Percentiles rank a stretch among this genome's conserved stretches.
Evolutionary conservation across 2,888 invertebrate genomes (phyloP).

Genomic region (Leptopilina drosophilae): DNA sequence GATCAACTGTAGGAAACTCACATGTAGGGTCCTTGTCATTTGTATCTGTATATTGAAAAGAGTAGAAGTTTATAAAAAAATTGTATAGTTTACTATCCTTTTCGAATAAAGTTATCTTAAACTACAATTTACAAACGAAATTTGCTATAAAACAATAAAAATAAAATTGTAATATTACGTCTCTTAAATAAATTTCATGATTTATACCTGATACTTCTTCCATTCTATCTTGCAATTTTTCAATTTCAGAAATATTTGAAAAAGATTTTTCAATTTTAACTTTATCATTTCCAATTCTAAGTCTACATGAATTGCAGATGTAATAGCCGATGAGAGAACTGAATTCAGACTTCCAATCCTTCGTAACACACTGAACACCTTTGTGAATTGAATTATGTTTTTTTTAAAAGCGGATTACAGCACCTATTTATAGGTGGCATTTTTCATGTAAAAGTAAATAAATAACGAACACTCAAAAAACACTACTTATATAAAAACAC

Average conservation of each 20-base stretch:
- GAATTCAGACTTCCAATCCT: neutral
- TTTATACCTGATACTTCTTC: conserved; percentile 17
- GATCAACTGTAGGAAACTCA: conserved; percentile 8
- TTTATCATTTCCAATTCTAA: neutral
- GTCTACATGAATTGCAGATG: conserved; percentile 16
- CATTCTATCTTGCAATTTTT: conserved; percentile 12
- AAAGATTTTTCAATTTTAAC: neutral
- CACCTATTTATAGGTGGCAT: conserved; percentile 6
- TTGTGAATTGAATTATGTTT: neutral
- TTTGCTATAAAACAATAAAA: conserved; percentile 3
- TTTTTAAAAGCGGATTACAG: conserved; percentile 14
- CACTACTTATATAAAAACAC: neutral
- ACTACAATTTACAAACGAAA: too few relatives aligned
- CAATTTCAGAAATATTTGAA: neutral
- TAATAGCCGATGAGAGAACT: conserved; percentile 7
- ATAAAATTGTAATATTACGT: neutral
- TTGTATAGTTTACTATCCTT: neutral
- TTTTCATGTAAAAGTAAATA: neutral
- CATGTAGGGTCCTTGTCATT: conserved; percentile 21
- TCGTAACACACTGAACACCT: conserved; percentile 9
- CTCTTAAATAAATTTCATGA: neutral
- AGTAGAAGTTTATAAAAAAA: neutral
- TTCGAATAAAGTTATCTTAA: neutral
- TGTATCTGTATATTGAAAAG: conserved; percentile 11
- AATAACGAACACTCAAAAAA: conserved; percentile 7